Conservation (phyloP, 2,113 vertebrate species). For the Tor tambroides region DNA sequence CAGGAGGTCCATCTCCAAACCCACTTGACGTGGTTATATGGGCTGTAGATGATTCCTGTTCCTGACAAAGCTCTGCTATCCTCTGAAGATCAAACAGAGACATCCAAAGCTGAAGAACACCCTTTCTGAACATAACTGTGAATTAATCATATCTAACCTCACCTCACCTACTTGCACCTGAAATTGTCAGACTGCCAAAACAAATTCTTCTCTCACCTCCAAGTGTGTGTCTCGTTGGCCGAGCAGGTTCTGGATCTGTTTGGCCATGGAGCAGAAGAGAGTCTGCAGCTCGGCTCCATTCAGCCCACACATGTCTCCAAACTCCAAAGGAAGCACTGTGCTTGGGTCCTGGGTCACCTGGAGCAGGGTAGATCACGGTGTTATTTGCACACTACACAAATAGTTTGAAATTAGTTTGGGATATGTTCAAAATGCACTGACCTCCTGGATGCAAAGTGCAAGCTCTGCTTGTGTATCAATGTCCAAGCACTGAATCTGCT, state of each 20-base stretch:
- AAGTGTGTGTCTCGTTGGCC: constrained; percentile 80
- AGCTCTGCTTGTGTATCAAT: constrained; percentile 82
- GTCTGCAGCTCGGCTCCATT: constrained; percentile 71
- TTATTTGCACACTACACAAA: neutral
- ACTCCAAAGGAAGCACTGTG: constrained; percentile 78
- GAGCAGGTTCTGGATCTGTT: constrained; percentile 76
- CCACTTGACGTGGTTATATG: constrained; percentile 57
- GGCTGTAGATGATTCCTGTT: constrained; percentile 69
- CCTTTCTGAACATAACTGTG: neutral
- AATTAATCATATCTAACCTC: neutral
- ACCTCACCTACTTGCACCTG: neutral
- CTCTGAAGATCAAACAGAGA: constrained; percentile 70
- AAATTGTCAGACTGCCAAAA: neutral
- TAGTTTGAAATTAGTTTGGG: neutral
- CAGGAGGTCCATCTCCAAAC: constrained; percentile 61
- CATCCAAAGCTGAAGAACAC: neutral
- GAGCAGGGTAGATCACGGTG: neutral
- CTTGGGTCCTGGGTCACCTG: constrained; percentile 85
- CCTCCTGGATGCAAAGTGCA: constrained; percentile 86
- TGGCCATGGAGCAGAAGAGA: constrained; percentile 75
- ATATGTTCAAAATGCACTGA: constrained; percentile 59
- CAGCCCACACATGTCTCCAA: constrained; percentile 76
- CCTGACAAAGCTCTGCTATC: constrained; percentile 77
- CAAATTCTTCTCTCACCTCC: constrained; percentile 72
- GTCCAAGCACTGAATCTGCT: constrained; percentile 84